Evolutionary conservation across 2,113 vertebrate species (phyloP), one percentile per base, ranked within the genome.

Genomic region (Ibidorhyncha struthersii): DNA sequence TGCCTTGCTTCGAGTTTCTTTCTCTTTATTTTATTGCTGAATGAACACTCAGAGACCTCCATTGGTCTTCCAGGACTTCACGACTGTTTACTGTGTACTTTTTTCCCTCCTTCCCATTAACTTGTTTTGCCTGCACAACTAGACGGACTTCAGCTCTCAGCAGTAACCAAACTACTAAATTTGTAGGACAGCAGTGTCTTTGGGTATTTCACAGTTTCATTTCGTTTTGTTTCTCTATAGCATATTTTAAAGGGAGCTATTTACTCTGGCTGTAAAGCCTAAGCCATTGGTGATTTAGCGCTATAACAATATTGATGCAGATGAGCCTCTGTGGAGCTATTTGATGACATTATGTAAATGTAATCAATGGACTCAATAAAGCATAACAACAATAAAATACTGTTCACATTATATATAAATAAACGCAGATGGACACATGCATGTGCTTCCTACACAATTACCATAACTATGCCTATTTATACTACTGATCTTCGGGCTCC

Each of bases 311-410:
- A 93, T 80, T 96, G 95, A 96, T 93, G 86, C 62, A 92, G 81
- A 96, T 92, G 83, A 96, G 92, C 86, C 86, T 94, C 83, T 79
- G 52, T 2, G 21, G 96, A 95, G 86, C 76, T 80, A 88, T 94
- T 94, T 96, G 86, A 96, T 96, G 93, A 79, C 77, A 96, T 96
- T 95, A 96, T 93, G 93, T 62, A 97, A 96, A 96, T 96, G 83
- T 89, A 96, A 95, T 96, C 94, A 96, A 94, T 91, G 58, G 50
- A 34, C 81, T 96, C 70, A 26, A 94, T 95, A 97, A 96, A 77
- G 81, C 77, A 66, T 85, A 97, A 65, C 91, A 94, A 89, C 67
- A 87, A 89, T 73, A 97, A 96, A 96, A 93, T 82, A 92, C 76
- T 78, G 61, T 69, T 96, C 85, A 62, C n/a, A 55, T 74, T 86